Conservation (phyloP, 2,113 vertebrate species). For the Prunella himalayana region DNA sequence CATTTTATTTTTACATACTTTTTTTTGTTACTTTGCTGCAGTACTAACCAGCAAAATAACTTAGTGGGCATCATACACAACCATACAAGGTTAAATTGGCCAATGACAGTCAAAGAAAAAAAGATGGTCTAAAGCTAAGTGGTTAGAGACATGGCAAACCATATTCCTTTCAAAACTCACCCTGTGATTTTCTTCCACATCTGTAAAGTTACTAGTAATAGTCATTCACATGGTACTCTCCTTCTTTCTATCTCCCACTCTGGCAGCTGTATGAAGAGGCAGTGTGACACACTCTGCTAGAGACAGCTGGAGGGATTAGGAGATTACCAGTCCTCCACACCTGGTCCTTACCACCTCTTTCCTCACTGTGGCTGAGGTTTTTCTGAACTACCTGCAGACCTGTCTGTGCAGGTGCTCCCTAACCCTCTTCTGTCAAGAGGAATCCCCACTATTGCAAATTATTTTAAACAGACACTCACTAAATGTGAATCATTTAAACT, state of each 20-base stretch:
- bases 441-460: not conserved
- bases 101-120: not conserved
- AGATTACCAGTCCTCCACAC: not conserved
- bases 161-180: not conserved
- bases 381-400: not conserved
- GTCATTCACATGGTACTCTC: not conserved
- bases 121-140: not conserved
- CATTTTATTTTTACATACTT: not conserved
- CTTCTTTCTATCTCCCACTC: not conserved
- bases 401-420: not conserved
- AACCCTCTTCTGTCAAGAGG: not conserved
- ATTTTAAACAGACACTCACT: not conserved
- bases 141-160: not conserved
- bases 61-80: not conserved
- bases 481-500: not conserved
- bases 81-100: not conserved
- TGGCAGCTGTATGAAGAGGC: not conserved
- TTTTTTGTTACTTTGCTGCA: not conserved
- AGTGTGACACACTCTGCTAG: not conserved
- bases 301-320: not conserved
- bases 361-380: not conserved
- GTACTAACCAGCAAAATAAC: not conserved
- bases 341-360: not conserved
- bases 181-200: not conserved
- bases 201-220: not conserved